Conservation (phyloP, 1,140 invertebrate genomes). For the Camponotus floridanus region DNA sequence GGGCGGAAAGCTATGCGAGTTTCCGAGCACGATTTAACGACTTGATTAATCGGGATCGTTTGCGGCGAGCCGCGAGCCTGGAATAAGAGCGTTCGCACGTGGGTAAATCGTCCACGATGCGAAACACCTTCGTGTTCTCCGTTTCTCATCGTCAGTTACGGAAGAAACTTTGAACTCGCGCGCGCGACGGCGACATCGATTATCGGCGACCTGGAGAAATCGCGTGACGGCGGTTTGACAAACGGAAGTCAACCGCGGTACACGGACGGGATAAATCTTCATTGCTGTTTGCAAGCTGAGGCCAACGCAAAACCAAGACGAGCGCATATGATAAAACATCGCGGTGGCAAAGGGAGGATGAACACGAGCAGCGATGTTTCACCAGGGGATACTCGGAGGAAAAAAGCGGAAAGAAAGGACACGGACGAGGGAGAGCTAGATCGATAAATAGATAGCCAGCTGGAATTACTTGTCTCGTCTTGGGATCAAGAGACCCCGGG, state of each 20-base stretch:
- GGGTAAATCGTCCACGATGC: neutral
- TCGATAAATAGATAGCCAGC: slow-evolving; percentile 56
- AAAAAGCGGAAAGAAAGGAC: slow-evolving; percentile 31
- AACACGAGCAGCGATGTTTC: slow-evolving; percentile 52
- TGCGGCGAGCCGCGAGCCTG: slow-evolving; percentile 41
- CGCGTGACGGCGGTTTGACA: slow-evolving; percentile 46
- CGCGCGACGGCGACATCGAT: slow-evolving; percentile 31
- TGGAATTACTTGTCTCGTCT: slow-evolving; percentile 60
- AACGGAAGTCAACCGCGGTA: slow-evolving; percentile 59
- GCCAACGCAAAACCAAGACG: slow-evolving; percentile 46
- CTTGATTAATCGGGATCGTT: slow-evolving; percentile 57
- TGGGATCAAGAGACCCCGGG: slow-evolving; percentile 41
- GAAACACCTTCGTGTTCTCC: slow-evolving; percentile 1
- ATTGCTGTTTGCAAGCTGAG: slow-evolving; percentile 51
- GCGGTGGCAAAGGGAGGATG: slow-evolving; percentile 48
- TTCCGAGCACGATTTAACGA: slow-evolving; percentile 49
- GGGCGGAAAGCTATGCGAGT: slow-evolving; percentile 48
- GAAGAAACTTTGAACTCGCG: slow-evolving; percentile 33
- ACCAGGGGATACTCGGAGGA: slow-evolving; percentile 36
- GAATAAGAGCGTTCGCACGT: slow-evolving; percentile 54
- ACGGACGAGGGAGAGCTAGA: slow-evolving; percentile 23
- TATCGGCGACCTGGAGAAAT: slow-evolving; percentile 40
- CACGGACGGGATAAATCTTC: slow-evolving; percentile 55
- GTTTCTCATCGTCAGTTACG: slow-evolving; percentile 32
- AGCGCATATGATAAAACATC: slow-evolving; percentile 50